Evolutionary conservation across 1,140 invertebrate species (phyloP).

Genomic region (Rhizoglyphus robini): DNA sequence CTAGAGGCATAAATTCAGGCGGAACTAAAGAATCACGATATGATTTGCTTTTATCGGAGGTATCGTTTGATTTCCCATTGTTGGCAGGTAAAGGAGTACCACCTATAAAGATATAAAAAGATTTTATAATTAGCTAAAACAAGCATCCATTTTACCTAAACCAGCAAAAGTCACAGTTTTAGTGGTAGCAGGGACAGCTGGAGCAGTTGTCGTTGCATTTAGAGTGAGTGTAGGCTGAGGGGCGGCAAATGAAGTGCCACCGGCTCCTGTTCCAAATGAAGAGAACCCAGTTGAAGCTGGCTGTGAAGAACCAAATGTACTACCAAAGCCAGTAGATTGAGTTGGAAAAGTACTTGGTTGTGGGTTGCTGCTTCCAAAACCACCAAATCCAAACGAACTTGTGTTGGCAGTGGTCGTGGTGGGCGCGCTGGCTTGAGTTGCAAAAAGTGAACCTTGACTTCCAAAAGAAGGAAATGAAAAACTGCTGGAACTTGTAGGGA

Average conservation of each 20-base stretch:
- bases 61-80: neutral
- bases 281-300: neutral
- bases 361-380: neutral
- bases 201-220: neutral
- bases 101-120: neutral
- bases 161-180: constrained; percentile 1
- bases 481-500: no score
- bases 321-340: neutral
- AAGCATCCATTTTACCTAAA: neutral
- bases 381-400: neutral
- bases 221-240: constrained; percentile 10
- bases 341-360: neutral
- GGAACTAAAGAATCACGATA: constrained; percentile 6
- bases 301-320: neutral
- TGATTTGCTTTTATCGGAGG: neutral
- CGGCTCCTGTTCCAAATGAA: neutral
- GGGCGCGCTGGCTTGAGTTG: neutral
- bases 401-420: neutral
- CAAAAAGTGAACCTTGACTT: no score
- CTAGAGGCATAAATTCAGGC: constrained; percentile 16
- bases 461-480: neutral
- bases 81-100: neutral
- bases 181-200: neutral
- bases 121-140: neutral
- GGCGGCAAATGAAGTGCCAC: neutral